Base-by-base conservation (phyloP, 53 echinoderm and acorn worm genomes). In the Actinopyga echinites region DNA sequence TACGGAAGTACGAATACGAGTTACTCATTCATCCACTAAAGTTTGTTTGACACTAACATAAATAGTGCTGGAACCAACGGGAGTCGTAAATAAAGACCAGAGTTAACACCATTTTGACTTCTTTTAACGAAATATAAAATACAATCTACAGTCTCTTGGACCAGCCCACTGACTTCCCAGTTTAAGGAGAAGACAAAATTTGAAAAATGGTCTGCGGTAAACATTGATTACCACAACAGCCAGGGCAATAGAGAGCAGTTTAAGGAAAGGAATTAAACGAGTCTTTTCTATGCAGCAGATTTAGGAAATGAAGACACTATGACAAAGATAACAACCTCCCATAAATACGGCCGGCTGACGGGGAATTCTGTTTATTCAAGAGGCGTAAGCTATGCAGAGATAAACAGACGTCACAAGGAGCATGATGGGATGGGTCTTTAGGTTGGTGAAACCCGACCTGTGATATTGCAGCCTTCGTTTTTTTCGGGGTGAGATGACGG, bases 41-140 rank as follows among this genome's bases (percentile, higher is more conserved):
- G 30, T 78, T 78, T 78, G 78, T 78, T 78, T 78, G 78, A 78
- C 78, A 78, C 44, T 30, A 78, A 78, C 78, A 21, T 78, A 78
- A 78, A 78, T 78, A 78, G 29, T 78, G 52, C 30, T 31, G 28
- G 28, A 28, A 28, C 28, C 63, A 62, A 25, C 31, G 10, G 63
- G 31, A 31, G 63, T 30, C 63, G 12, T 62, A 30, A 30, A 62
- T 62, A 62, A 49, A 49, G 49, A 49, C 49, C 49, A 49, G 49
- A 49, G 49, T 49, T 49, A 49, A 49, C 5, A 49, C 17, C 49
- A 17, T 49, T 49, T 49, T 17, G 15, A 49, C 49, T 49, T 49
- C 49, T 49, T 49, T 49, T 49, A 49, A 49, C 49, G 49, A 49
- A 49, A 49, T 49, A 49, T 49, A 49, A 49, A 49, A 49, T 49